Evolutionary conservation across 2,797 vertebrate species (phyloP).

Genomic region (Alcedo quadribrachys): DNA sequence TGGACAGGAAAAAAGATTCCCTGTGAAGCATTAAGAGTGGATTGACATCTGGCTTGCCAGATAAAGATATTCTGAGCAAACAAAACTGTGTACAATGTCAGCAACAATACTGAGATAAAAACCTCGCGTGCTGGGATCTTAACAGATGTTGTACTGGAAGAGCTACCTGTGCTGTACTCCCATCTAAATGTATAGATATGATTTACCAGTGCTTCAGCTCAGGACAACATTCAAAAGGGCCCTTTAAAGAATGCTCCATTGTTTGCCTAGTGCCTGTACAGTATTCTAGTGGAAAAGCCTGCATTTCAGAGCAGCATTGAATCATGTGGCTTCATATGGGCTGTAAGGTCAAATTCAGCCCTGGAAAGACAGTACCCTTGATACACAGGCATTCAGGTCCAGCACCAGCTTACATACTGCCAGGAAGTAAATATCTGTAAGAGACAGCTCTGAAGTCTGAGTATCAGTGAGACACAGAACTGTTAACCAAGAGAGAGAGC

Average conservation of each 20-base stretch:
- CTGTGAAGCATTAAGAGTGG: slow-evolving; percentile 16
- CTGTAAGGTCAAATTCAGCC: not conserved
- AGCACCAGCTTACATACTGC: not conserved
- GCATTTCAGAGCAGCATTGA: not conserved
- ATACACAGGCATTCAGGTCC: not conserved
- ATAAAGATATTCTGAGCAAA: slow-evolving; percentile 56
- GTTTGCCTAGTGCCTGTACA: not conserved
- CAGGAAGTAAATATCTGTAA: not conserved
- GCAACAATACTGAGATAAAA: slow-evolving; percentile 6
- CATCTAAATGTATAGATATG: not conserved
- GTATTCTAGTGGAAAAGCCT: not conserved
- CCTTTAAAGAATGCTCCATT: not conserved
- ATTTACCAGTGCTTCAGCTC: not conserved
- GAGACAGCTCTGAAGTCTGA: not conserved
- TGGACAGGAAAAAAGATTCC: slow-evolving; percentile 17
- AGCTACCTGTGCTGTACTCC: not conserved
- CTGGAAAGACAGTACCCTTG: not conserved
- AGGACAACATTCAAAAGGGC: not conserved
- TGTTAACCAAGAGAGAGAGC: not conserved
- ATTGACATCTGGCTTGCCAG: slow-evolving; percentile 43
- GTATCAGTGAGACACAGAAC: not conserved
- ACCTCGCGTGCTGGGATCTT: not conserved
- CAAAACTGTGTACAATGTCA: not conserved
- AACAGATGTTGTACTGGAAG: slow-evolving; percentile 1
- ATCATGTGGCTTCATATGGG: rapidly evolving